phyloP scores from a whole-genome alignment of 92 coral and sea anemone genomes.

The Parazoanthus swiftii region DNA sequence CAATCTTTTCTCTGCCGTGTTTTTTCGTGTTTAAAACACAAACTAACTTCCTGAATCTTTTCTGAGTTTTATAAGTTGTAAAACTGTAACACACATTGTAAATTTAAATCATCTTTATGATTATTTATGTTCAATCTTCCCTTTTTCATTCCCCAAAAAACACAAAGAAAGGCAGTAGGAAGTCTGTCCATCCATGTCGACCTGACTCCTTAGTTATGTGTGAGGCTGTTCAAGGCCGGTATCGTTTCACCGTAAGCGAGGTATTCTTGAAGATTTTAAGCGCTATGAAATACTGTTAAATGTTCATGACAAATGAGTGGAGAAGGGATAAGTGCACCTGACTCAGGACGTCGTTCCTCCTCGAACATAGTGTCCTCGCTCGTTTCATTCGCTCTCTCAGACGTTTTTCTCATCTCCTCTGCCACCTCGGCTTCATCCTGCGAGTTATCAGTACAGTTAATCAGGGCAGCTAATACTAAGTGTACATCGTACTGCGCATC shows the following conservation, averaged over 20 bases:
- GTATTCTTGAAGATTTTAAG: background rate
- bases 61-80: too few relatives aligned
- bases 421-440: constrained; percentile 78
- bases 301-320: background rate
- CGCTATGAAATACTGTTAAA: background rate
- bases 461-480: background rate
- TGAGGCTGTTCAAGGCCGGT: background rate
- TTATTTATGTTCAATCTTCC: too few relatives aligned
- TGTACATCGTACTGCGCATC: too few relatives aligned
- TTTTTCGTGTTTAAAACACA: background rate
- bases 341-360: constrained; percentile 57
- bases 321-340: background rate
- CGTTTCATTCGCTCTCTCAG: constrained; percentile 58
- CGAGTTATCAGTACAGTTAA: background rate
- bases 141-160: too few relatives aligned
- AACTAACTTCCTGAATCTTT: background rate
- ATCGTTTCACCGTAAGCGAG: background rate
- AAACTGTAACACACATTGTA: too few relatives aligned
- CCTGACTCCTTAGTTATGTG: too few relatives aligned
- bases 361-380: constrained; percentile 89
- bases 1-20: background rate
- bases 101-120: too few relatives aligned
- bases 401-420: constrained; percentile 85
- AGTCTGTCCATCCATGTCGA: too few relatives aligned
- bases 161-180: too few relatives aligned